Percentiles rank a stretch among this genome's conserved stretches.
Evolutionary conservation across 2,888 invertebrate genomes (phyloP).

Genomic region (Sialis lutaria): DNA sequence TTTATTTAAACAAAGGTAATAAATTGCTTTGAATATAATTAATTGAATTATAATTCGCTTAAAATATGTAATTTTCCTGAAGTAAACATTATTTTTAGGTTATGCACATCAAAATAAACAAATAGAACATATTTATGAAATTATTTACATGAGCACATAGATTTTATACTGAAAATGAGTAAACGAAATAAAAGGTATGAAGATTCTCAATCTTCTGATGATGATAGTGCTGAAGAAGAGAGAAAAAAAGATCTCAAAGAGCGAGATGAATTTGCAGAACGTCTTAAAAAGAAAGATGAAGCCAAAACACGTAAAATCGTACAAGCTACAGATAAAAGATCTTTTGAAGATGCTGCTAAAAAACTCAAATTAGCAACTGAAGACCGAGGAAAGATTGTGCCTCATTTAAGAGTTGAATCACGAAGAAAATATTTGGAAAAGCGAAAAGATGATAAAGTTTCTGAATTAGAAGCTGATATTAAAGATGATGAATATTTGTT

Average conservation of each 20-base stretch:
- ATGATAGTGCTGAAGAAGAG: slow-evolving; percentile 63
- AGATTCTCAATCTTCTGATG: slow-evolving; percentile 34
- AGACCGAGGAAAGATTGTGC: slow-evolving; percentile 71
- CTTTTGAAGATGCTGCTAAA: slow-evolving; percentile 78
- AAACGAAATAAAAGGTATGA: slow-evolving; percentile 24
- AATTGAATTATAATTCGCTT: no score
- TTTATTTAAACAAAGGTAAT: no score
- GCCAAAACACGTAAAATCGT: slow-evolving; percentile 67
- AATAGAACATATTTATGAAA: no score
- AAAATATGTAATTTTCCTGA: no score
- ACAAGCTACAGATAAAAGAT: slow-evolving; percentile 45
- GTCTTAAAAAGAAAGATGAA: slow-evolving; percentile 80
- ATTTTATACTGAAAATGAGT: slow-evolving; percentile 6
- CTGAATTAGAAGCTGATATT: slow-evolving; percentile 88
- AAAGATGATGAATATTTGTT: slow-evolving; percentile 93
- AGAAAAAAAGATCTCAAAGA: slow-evolving; percentile 74
- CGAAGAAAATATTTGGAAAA: slow-evolving; percentile 89
- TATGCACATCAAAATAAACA: no score
- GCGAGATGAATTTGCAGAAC: slow-evolving; percentile 82
- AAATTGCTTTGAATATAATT: no score
- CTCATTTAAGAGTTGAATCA: slow-evolving; percentile 77
- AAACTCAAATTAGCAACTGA: slow-evolving; percentile 75
- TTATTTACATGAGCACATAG: no score
- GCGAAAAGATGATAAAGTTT: slow-evolving; percentile 88
- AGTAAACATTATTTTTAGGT: no score